phyloP scores from a whole-genome alignment of 2,113 vertebrate species.

The Melozone crissalis region DNA sequence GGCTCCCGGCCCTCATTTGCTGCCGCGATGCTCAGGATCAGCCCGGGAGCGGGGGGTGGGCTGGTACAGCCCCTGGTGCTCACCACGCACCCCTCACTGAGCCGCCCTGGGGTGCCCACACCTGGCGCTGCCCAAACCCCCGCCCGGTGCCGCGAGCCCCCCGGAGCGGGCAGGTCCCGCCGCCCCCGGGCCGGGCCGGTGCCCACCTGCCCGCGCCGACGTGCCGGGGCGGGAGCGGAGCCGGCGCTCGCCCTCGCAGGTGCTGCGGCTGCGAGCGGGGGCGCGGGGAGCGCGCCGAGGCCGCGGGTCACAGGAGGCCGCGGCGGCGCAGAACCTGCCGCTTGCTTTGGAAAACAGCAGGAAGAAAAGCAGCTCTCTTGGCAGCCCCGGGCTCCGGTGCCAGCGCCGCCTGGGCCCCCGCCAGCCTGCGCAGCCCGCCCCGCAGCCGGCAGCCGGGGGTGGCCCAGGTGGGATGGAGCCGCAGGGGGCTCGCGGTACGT shows the following conservation, averaged over 20 bases:
- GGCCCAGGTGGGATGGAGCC: conserved; percentile 1
- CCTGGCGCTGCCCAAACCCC: not conserved
- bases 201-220: not conserved
- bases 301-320: conserved; percentile 31
- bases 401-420: not conserved
- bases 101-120: not conserved
- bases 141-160: not conserved
- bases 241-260: not conserved
- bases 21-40: not conserved
- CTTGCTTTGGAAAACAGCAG: conserved; percentile 39
- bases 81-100: rapidly evolving
- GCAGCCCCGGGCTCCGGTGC: conserved; percentile 18
- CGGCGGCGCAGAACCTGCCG: conserved; percentile 2
- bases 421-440: not conserved
- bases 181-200: not conserved
- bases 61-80: not conserved
- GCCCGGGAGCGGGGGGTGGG: rapidly evolving
- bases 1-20: not conserved
- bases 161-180: not conserved
- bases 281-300: not conserved
- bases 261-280: not conserved
- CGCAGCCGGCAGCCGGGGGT: not conserved
- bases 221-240: not conserved
- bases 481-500: not conserved
- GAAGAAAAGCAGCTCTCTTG: conserved; percentile 43